Evolutionary conservation across 2,113 vertebrate species (phyloP).

Genomic region (Camarhynchus parvulus): DNA sequence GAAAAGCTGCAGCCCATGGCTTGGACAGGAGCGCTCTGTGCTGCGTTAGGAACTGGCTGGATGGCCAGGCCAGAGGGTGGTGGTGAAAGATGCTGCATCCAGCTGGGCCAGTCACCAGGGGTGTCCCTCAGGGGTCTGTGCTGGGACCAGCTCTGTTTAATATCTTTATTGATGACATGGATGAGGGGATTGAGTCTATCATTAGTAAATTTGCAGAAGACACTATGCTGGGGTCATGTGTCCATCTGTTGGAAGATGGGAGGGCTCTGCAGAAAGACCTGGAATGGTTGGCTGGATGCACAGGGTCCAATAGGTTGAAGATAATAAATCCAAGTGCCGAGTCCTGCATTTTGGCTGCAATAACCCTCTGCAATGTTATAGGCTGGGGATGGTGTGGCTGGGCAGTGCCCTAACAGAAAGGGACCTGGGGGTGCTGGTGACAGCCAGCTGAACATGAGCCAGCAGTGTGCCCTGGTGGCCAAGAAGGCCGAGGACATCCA

Average conservation of each 20-base stretch:
- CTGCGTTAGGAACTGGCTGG: background rate
- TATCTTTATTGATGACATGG: background rate
- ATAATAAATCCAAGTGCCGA: background rate
- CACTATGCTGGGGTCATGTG: background rate
- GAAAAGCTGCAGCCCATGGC: background rate
- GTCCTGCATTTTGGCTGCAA: background rate
- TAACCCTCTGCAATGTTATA: accelerated
- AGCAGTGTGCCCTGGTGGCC: too few relatives aligned
- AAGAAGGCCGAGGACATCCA: too few relatives aligned
- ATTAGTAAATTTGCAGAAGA: background rate
- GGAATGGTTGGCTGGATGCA: background rate
- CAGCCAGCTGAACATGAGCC: too few relatives aligned
- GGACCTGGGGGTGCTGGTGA: background rate
- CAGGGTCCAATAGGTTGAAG: background rate
- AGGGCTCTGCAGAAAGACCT: background rate
- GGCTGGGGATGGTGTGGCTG: background rate
- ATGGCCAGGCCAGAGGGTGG: background rate
- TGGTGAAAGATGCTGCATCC: background rate
- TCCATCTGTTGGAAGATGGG: background rate
- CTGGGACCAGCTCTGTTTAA: background rate
- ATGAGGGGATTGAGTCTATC: too few relatives aligned
- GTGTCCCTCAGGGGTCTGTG: background rate
- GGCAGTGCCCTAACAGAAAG: background rate
- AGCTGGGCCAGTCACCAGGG: background rate
- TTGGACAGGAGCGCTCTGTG: background rate